phyloP scores from a whole-genome alignment of 2,113 vertebrate species.

The Grantiella picta region DNA sequence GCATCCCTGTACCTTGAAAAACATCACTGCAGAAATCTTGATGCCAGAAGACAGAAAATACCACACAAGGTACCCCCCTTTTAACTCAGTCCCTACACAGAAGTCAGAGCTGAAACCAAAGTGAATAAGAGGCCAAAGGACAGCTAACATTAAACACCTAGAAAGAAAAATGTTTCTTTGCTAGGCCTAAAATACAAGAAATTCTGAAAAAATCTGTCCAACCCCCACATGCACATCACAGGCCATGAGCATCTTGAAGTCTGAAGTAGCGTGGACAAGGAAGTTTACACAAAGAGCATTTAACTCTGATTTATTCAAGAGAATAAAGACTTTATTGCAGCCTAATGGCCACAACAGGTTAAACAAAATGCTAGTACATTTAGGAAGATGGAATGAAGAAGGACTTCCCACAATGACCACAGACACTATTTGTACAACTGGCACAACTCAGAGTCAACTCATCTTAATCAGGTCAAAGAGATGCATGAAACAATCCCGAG shows the following conservation, averaged over 20 bases:
- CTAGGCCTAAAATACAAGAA: not conserved
- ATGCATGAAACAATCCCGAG: not conserved
- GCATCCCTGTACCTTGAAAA: not conserved
- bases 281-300: not conserved
- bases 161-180: not conserved
- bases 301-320: not conserved
- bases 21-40: not conserved
- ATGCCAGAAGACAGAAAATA: not conserved
- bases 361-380: not conserved
- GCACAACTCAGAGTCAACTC: slow-evolving; percentile 12
- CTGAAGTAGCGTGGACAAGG: not conserved
- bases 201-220: not conserved
- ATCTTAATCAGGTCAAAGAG: slow-evolving; percentile 23
- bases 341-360: not conserved
- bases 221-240: not conserved
- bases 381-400: not conserved
- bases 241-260: not conserved
- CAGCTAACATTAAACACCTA: not conserved
- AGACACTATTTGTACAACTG: not conserved
- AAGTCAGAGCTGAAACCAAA: not conserved
- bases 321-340: not conserved
- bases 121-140: not conserved
- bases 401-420: not conserved
- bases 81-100: not conserved
- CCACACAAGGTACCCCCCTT: not conserved